A percentile compares a stretch with the other conserved stretches of the same genome.
Conservation (phyloP, 2,797 vertebrate genomes). For the Hoplostethus mediterraneus region DNA sequence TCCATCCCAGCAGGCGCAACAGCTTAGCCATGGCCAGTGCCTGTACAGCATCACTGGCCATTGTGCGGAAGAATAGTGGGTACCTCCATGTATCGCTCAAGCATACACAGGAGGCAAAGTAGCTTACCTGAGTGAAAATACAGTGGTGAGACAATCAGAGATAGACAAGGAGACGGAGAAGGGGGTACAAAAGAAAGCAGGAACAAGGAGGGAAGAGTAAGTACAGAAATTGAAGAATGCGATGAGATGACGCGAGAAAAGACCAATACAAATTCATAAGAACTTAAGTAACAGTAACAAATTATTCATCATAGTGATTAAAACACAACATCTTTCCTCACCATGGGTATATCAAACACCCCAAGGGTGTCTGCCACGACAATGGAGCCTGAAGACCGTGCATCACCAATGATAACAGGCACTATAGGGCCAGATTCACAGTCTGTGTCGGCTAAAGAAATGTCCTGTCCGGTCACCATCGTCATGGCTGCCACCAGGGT, state of each 20-base stretch:
- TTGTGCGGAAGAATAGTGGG: slow-evolving; percentile 65
- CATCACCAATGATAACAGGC: slow-evolving; percentile 67
- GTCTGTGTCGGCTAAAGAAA: slow-evolving; percentile 30
- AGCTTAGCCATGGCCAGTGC: slow-evolving; percentile 57
- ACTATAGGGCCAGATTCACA: slow-evolving; percentile 47
- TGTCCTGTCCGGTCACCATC: slow-evolving; percentile 59
- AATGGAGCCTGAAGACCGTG: slow-evolving; percentile 59
- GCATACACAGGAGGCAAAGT: slow-evolving; percentile 71
- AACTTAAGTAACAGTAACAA: too few relatives aligned
- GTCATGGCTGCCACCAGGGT: slow-evolving; percentile 61
- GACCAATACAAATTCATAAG: too few relatives aligned
- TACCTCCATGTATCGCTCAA: slow-evolving; percentile 64
- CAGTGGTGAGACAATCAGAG: not conserved
- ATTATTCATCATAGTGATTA: slow-evolving; percentile 14
- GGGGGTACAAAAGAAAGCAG: not conserved
- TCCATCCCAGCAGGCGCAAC: slow-evolving; percentile 63
- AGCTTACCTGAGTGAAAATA: slow-evolving; percentile 64
- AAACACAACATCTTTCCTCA: slow-evolving; percentile 31
- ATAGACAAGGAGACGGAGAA: slow-evolving; percentile 15
- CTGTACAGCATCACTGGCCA: slow-evolving; percentile 70
- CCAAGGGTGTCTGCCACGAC: slow-evolving; percentile 67
- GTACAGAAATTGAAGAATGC: not conserved
- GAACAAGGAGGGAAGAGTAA: not conserved
- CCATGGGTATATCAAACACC: slow-evolving; percentile 69
- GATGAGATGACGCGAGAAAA: not conserved